These are phyloP conservation scores for Hypomecis atomaria DNA, from an alignment of 2,888 invertebrate species.

Conservation along the genomic window DNA sequence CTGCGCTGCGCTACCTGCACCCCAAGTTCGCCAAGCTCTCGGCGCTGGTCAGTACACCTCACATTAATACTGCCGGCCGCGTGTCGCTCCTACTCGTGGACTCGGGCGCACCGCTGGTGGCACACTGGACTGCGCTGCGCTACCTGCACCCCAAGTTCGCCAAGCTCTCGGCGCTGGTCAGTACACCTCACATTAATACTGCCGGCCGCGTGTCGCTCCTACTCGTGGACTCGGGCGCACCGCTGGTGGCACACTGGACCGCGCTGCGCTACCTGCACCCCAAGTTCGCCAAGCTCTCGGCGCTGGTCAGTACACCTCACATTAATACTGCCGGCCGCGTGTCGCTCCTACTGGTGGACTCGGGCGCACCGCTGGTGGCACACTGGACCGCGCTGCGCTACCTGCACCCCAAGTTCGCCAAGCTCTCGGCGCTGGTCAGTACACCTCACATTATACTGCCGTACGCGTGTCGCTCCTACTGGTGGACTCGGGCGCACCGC, in stretches of 20 bases:
- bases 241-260: slow-evolving; percentile 75
- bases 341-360: slow-evolving; percentile 86
- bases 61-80: slow-evolving; percentile 58
- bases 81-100: slow-evolving; percentile 87
- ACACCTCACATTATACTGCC: too few species aligned
- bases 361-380: slow-evolving; percentile 80
- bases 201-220: slow-evolving; percentile 80
- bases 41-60: slow-evolving; percentile 69
- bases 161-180: slow-evolving; percentile 80
- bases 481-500: slow-evolving; percentile 86
- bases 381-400: slow-evolving; percentile 79
- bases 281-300: slow-evolving; percentile 74
- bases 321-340: slow-evolving; percentile 79
- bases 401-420: slow-evolving; percentile 75
- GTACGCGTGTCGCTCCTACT: slow-evolving; percentile 82
- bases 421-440: slow-evolving; percentile 82
- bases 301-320: too few species aligned
- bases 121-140: slow-evolving; percentile 80
- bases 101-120: slow-evolving; percentile 79
- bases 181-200: slow-evolving; percentile 34
- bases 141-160: slow-evolving; percentile 77
- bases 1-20: slow-evolving; percentile 78
- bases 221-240: slow-evolving; percentile 87
- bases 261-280: slow-evolving; percentile 77
- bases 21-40: slow-evolving; percentile 76